Base-by-base conservation (phyloP, 2,113 vertebrate species). In the Egretta garzetta region DNA sequence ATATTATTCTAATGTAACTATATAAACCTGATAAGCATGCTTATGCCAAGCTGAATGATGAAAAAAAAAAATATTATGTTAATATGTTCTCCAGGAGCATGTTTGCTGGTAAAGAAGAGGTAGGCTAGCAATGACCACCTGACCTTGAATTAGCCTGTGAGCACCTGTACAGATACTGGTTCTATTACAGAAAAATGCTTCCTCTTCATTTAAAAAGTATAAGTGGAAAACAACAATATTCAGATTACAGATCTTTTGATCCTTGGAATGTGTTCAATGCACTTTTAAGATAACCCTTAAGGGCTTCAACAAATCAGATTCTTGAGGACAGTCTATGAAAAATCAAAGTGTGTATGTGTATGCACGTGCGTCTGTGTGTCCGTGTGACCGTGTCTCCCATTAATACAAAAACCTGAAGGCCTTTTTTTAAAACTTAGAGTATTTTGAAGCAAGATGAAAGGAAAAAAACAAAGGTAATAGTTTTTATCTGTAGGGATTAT, bases 391-490 rank as follows among this genome's bases (percentile, higher is more conserved):
- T 71, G 66, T 91, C 66, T 85, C 87, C 55, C 53, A 66, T 87
- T 95, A 84, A 49, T 33, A 66, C 30, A 80, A 85, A 80, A 73
- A 67, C 33, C 73, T 75, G 22, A 47, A 89, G 87, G 67, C 9
- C 17, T 74, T 90, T 88, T 88, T 94, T 91, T 75, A 74, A 89
- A 90, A 75, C 43, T 52, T 58, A 52, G 50, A 86, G 60, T 60
- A 77, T 80, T 96, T 88, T 95, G 88, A 95, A 92, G 50, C 33
- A 60, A 83, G 56, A 93, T 93, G 30, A 95, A 97, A 97, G 53
- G 19, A 74, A 66, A 77, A n/a, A 91, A 35, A 3, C 6, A 92
- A 73, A 68, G 45, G 56, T 52, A 62, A 12, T 15, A 52, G 32
- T 19, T 93, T 90, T 88, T 86, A 35, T 92, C 81, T 95, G 49